These are phyloP conservation scores for Caenorhabditis japonica DNA, from an alignment of 2,888 invertebrate genomes.

Conservation along the genomic window DNA sequence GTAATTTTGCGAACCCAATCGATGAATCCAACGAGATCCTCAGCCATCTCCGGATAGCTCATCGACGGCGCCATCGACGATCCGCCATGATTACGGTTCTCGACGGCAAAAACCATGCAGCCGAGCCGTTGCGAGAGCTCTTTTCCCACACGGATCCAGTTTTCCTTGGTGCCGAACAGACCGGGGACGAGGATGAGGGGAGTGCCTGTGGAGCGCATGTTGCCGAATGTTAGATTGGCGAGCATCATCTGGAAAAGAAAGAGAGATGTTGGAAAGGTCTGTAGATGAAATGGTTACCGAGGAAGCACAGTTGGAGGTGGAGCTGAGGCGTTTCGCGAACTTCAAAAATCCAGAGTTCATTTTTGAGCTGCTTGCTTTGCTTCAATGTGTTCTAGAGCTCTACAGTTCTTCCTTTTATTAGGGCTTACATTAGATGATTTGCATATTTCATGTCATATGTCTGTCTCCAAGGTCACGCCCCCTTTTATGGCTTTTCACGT, in stretches of 20 bases:
- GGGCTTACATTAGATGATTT: too few relatives aligned
- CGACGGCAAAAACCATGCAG: slow-evolving; percentile 46
- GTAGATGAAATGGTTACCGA: slow-evolving; percentile 2
- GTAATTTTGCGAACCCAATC: slow-evolving; percentile 41
- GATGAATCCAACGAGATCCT: slow-evolving; percentile 38
- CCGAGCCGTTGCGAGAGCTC: slow-evolving; percentile 37
- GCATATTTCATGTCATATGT: too few relatives aligned
- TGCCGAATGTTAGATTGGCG: slow-evolving; percentile 40
- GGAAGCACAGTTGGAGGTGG: slow-evolving; percentile 1
- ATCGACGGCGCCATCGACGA: slow-evolving; percentile 33
- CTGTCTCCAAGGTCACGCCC: too few relatives aligned
- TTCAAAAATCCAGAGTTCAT: slow-evolving; percentile 4
- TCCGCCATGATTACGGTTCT: slow-evolving; percentile 40
- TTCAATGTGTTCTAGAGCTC: too few relatives aligned
- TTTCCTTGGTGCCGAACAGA: slow-evolving; percentile 42
- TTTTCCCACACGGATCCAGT: slow-evolving; percentile 39
- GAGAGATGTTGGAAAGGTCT: not conserved
- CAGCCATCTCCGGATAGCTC: slow-evolving; percentile 38
- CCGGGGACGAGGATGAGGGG: slow-evolving; percentile 32
- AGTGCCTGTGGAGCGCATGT: slow-evolving; percentile 33
- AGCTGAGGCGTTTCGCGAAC: not conserved
- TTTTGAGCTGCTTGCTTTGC: too few relatives aligned
- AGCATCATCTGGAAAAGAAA: slow-evolving; percentile 32
- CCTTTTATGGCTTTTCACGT: too few relatives aligned
- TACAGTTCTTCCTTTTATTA: too few relatives aligned